phyloP scores from a whole-genome alignment of 2,888 invertebrate species.

The Melangyna quadrimaculata region DNA sequence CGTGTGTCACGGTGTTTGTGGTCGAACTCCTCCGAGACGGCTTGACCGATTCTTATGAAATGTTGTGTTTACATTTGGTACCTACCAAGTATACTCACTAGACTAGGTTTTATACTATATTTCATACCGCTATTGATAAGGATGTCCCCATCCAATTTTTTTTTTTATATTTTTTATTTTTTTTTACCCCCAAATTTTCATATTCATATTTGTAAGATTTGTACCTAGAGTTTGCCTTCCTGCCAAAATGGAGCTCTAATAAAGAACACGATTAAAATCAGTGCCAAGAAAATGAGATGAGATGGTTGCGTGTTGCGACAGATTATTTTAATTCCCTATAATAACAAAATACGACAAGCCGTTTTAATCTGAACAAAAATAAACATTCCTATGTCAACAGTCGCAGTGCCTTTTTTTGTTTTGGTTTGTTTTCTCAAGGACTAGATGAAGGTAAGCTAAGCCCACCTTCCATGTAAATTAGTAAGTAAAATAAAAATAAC shows the following conservation, averaged over 20 bases:
- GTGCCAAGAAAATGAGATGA: slow-evolving; percentile 89
- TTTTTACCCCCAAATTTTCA: neutral
- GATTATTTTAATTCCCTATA: slow-evolving; percentile 95
- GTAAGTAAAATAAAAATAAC: neutral
- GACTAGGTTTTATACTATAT: too few species aligned
- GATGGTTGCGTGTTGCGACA: slow-evolving; percentile 97
- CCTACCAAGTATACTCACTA: too few species aligned
- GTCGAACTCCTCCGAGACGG: too few species aligned
- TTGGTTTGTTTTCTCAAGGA: neutral
- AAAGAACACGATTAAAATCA: slow-evolving; percentile 87
- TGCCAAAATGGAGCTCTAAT: slow-evolving; percentile 87
- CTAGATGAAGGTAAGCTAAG: neutral
- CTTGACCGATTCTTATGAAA: too few species aligned
- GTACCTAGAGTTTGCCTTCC: slow-evolving; percentile 75
- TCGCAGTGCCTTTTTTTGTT: neutral
- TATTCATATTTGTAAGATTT: slow-evolving; percentile 31
- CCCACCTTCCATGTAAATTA: neutral
- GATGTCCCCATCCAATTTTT: too few species aligned
- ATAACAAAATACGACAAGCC: slow-evolving; percentile 91
- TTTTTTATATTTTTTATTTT: too few species aligned
- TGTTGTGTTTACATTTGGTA: too few species aligned
- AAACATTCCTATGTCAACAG: slow-evolving; percentile 90
- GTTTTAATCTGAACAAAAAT: slow-evolving; percentile 90
- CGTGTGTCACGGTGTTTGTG: too few species aligned
- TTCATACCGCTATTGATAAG: too few species aligned